Evolutionary conservation across 1,140 invertebrate species (phyloP).

Genomic region (Delia radicum): DNA sequence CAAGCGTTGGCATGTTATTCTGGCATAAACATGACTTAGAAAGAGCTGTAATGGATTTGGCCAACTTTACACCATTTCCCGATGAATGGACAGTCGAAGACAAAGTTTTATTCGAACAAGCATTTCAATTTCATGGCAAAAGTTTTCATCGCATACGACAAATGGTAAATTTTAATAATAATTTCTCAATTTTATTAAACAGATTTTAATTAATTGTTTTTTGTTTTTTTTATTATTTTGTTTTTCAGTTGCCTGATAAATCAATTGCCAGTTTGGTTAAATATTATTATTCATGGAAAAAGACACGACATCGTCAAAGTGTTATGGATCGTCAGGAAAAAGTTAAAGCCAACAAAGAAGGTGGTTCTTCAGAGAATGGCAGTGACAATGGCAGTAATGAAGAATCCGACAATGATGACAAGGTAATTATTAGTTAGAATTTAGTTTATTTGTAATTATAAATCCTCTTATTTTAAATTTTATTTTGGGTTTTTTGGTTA

Average conservation of each 20-base stretch:
- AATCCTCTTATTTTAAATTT: background rate
- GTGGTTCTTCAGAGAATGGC: conserved; percentile 76
- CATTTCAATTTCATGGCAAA: conserved; percentile 97
- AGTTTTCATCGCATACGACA: conserved; percentile 95
- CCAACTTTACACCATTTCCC: conserved; percentile 96
- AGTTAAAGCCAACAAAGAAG: conserved; percentile 64
- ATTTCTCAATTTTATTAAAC: background rate
- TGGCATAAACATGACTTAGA: conserved; percentile 98
- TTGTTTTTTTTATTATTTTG: conserved; percentile 5
- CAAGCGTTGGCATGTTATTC: conserved; percentile 95
- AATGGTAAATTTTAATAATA: conserved; percentile 72
- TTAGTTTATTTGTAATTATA: conserved; percentile 12
- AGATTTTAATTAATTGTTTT: conserved; percentile 12
- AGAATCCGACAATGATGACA: conserved; percentile 85
- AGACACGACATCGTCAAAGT: conserved; percentile 86
- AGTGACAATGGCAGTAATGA: conserved; percentile 76
- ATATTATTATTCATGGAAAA: conserved; percentile 99
- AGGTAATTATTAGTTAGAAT: conserved; percentile 66
- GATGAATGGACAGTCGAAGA: conserved; percentile 99
- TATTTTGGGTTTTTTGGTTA: background rate
- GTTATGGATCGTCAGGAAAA: conserved; percentile 78
- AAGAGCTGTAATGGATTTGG: conserved; percentile 86
- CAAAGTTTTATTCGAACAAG: conserved; percentile 97
- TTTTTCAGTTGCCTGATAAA: conserved; percentile 85
- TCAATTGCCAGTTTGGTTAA: conserved; percentile 94